Percentiles rank a stretch among this genome's conserved stretches.
These are phyloP conservation scores for Cristatella mucedo DNA, from an alignment of 2,888 invertebrate species.

Conservation along the genomic window DNA sequence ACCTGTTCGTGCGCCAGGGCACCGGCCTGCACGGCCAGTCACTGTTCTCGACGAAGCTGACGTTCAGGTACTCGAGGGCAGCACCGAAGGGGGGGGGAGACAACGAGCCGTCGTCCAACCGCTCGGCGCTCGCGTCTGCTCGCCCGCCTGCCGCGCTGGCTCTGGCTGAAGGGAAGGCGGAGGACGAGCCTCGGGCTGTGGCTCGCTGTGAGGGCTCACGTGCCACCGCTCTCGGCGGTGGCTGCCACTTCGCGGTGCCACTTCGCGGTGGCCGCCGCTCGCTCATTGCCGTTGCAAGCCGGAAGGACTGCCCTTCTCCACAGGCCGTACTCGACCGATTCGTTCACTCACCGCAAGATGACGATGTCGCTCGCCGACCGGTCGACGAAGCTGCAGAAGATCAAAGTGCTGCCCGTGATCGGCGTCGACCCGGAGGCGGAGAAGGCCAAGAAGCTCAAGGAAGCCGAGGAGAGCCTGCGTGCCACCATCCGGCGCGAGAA, in stretches of 20 bases:
- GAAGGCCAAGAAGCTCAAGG: constrained; percentile 76
- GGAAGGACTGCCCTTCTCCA: no score
- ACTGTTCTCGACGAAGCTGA: constrained; percentile 84
- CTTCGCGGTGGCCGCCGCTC: no score
- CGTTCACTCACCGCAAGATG: constrained; percentile 97
- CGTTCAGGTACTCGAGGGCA: constrained; percentile 65
- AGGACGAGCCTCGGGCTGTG: no score
- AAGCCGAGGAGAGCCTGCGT: constrained; percentile 86
- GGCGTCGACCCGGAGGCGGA: constrained; percentile 75
- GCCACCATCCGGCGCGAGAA: constrained; percentile 63
- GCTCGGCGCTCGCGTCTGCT: no score
- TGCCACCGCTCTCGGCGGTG: no score
- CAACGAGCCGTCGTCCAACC: no score
- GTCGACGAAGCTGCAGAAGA: constrained; percentile 50
- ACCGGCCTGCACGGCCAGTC: constrained; percentile 94
- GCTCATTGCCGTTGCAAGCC: no score
- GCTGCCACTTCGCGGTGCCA: no score
- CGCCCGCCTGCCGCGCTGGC: no score
- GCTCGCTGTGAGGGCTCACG: no score
- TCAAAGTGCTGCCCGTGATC: constrained; percentile 74
- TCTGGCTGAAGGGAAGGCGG: no score
- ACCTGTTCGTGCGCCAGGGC: constrained; percentile 89
- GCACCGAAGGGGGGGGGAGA: no score
- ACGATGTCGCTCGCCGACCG: constrained; percentile 88
- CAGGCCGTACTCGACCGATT: constrained; percentile 92